Conservation (phyloP, 2,113 vertebrate species). For the Reinhardtius hippoglossoides region DNA sequence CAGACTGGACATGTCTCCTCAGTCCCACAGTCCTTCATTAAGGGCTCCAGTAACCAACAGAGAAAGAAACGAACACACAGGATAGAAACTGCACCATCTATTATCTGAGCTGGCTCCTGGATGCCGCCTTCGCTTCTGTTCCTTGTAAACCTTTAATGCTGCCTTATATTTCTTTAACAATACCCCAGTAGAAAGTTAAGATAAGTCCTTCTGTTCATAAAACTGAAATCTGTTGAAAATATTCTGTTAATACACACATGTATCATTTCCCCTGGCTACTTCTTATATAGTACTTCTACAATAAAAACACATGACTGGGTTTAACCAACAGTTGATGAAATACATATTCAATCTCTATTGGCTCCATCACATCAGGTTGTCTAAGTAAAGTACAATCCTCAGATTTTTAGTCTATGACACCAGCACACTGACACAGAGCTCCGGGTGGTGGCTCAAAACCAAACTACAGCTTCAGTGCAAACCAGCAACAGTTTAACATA, state of each 20-base stretch:
- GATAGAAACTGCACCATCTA: not conserved
- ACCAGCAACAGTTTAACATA: no score
- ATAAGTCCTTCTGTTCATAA: not conserved
- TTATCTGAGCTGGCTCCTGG: constrained; percentile 12
- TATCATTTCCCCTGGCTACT: no score
- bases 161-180: constrained; percentile 6
- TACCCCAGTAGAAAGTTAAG: not conserved
- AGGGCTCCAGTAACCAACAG: constrained; percentile 22
- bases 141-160: not conserved
- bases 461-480: not conserved
- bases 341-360: not conserved
- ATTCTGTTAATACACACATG: no score
- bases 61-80: not conserved
- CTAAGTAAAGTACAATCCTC: not conserved
- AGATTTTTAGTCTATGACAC: not conserved
- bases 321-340: not conserved
- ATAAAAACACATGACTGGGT: not conserved
- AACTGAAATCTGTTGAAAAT: no score
- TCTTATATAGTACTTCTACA: no score
- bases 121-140: not conserved
- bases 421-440: not conserved
- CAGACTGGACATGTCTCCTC: no score
- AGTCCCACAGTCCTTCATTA: constrained; percentile 8
- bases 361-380: not conserved
- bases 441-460: no score